Evolutionary conservation across 1,140 invertebrate genomes (phyloP).

Genomic region (Schlechtendalia chinensis): DNA sequence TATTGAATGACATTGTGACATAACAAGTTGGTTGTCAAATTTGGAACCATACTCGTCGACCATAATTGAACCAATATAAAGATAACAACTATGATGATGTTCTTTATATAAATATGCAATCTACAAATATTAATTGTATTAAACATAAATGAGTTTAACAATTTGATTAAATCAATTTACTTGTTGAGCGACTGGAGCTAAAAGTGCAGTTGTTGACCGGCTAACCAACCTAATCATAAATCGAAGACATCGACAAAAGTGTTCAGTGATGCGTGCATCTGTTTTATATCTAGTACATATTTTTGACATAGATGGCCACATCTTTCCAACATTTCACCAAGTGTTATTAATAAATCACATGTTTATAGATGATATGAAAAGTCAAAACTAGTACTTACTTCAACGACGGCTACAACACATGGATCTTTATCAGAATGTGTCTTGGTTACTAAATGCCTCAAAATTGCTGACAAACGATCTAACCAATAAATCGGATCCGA

Average conservation of each 20-base stretch:
- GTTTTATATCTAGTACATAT: slow-evolving; percentile 74
- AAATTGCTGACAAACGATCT: slow-evolving; percentile 86
- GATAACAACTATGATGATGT: slow-evolving; percentile 88
- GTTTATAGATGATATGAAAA: neutral
- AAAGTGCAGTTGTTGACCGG: slow-evolving; percentile 71
- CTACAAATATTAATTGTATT: slow-evolving; percentile 57
- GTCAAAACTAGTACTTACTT: slow-evolving; percentile 59
- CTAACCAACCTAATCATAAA: slow-evolving; percentile 86
- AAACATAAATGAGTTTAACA: neutral
- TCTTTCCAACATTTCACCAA: slow-evolving; percentile 50
- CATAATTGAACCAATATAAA: slow-evolving; percentile 91
- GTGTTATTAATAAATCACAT: neutral
- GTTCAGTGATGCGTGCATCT: slow-evolving; percentile 87
- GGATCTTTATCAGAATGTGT: slow-evolving; percentile 70
- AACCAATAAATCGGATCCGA: slow-evolving; percentile 88
- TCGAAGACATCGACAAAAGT: slow-evolving; percentile 83
- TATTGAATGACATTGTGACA: slow-evolving; percentile 33
- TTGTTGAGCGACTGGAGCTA: slow-evolving; percentile 78
- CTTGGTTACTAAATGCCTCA: slow-evolving; percentile 72
- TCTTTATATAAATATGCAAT: slow-evolving; percentile 80
- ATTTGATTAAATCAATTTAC: slow-evolving; percentile 56
- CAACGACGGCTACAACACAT: slow-evolving; percentile 74
- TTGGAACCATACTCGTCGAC: slow-evolving; percentile 89
- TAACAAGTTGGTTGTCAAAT: slow-evolving; percentile 65
- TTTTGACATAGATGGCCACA: slow-evolving; percentile 81